Percentiles rank a stretch among this genome's conserved stretches.
Evolutionary conservation across 2,797 vertebrate genomes (phyloP).

Genomic region (Gymnocypris eckloni): DNA sequence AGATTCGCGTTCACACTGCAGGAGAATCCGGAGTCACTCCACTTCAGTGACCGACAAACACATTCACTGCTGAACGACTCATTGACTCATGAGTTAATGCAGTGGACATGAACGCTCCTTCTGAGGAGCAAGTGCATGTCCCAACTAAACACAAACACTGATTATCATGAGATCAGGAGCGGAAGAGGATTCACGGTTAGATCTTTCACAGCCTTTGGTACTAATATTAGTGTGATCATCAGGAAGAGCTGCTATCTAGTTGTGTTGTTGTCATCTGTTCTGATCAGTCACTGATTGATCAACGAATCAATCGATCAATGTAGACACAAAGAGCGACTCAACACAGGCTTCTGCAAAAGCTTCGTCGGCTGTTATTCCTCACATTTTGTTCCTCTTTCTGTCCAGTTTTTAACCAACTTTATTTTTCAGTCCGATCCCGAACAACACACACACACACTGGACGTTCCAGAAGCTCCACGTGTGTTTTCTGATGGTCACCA

Average conservation of each 20-base stretch:
- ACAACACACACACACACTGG: not conserved
- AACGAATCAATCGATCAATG: not conserved
- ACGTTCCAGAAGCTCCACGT: not conserved
- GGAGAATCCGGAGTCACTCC: not conserved
- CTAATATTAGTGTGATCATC: not conserved
- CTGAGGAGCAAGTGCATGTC: not conserved
- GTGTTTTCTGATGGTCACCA: constrained; percentile 11
- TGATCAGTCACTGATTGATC: no score
- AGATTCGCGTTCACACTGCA: not conserved
- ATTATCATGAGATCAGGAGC: not conserved
- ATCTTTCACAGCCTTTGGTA: not conserved
- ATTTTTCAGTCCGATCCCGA: not conserved
- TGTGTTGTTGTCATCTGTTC: not conserved
- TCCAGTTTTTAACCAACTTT: constrained; percentile 12
- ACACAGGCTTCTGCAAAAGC: constrained; percentile 70
- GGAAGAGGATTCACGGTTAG: not conserved
- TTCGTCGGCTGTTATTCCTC: constrained; percentile 69
- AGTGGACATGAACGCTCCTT: not conserved
- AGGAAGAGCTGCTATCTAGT: not conserved
- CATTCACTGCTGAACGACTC: not conserved
- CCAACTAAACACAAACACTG: not conserved
- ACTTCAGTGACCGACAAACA: not conserved
- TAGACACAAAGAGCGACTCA: constrained; percentile 54
- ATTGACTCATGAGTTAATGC: not conserved
- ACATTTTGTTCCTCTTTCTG: constrained; percentile 68